phyloP scores from a whole-genome alignment of 2,113 vertebrate species.

The Taurulus bubalis region DNA sequence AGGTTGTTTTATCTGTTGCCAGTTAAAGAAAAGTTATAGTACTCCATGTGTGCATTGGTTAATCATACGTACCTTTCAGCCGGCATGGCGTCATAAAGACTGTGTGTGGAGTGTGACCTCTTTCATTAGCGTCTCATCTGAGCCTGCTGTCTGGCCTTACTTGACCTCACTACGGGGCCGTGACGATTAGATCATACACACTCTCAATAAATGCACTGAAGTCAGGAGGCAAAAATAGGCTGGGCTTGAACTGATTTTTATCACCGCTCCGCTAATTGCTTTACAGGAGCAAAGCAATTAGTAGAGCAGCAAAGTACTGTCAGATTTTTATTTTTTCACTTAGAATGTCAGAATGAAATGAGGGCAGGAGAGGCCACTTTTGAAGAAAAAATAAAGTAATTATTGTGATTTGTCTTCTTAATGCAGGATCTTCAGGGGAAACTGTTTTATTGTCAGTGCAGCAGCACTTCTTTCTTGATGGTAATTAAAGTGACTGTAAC shows the following conservation, averaged over 20 bases:
- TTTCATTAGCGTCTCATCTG: constrained; percentile 46
- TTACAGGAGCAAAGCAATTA: constrained; percentile 25
- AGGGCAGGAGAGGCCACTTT: constrained; percentile 21
- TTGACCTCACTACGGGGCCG: constrained; percentile 47
- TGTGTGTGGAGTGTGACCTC: constrained; percentile 23
- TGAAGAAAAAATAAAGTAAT: constrained; percentile 32
- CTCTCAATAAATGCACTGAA: constrained; percentile 36
- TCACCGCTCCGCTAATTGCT: constrained; percentile 47
- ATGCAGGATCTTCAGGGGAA: constrained; percentile 48
- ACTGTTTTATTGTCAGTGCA: constrained; percentile 32
- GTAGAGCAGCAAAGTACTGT: constrained; percentile 21
- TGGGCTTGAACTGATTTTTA: constrained; percentile 45
- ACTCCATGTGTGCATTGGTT: not conserved
- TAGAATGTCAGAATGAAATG: constrained; percentile 24
- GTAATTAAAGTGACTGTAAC: constrained; percentile 59
- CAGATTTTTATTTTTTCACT: constrained; percentile 30
- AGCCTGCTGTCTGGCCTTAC: constrained; percentile 31
- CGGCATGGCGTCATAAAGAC: constrained; percentile 34
- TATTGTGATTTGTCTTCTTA: constrained; percentile 53
- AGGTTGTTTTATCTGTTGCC: constrained; percentile 1
- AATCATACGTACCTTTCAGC: constrained; percentile 23
- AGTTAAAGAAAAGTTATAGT: not conserved
- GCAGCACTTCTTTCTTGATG: constrained; percentile 36
- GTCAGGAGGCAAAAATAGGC: constrained; percentile 29
- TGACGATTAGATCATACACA: constrained; percentile 39